Conservation (phyloP, 2,797 vertebrate species). For the Dermochelys coriacea region DNA sequence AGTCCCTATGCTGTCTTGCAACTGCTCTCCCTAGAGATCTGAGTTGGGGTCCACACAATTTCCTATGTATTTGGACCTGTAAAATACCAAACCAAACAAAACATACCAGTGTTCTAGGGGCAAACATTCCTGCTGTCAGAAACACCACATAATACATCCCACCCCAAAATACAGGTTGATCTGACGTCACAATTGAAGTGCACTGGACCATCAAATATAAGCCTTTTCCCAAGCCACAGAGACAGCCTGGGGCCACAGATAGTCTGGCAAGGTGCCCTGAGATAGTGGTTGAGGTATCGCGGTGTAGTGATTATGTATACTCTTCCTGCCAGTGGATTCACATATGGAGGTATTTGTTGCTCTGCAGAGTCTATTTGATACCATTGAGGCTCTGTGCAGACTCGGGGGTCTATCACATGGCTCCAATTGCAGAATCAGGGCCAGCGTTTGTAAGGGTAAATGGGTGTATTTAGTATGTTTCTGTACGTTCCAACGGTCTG, state of each 20-base stretch:
- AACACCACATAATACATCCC: neutral
- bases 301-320: neutral
- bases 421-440: neutral
- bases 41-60: neutral
- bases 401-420: neutral
- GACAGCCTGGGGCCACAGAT: neutral
- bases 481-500: fast-evolving
- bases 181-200: neutral
- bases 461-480: neutral
- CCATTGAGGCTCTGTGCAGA: fast-evolving
- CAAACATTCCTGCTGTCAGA: neutral
- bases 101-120: neutral
- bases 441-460: neutral
- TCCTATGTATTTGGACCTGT: neutral
- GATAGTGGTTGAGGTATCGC: neutral
- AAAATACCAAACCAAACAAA: neutral
- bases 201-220: neutral
- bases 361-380: neutral
- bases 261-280: neutral
- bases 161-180: neutral
- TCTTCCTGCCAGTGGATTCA: neutral
- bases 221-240: neutral
- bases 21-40: neutral
- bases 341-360: neutral
- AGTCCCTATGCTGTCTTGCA: neutral